A percentile compares a stretch with the other conserved stretches of the same genome.
phyloP scores from a whole-genome alignment of 1,140 invertebrate genomes.

The Bombyx mandarina region DNA sequence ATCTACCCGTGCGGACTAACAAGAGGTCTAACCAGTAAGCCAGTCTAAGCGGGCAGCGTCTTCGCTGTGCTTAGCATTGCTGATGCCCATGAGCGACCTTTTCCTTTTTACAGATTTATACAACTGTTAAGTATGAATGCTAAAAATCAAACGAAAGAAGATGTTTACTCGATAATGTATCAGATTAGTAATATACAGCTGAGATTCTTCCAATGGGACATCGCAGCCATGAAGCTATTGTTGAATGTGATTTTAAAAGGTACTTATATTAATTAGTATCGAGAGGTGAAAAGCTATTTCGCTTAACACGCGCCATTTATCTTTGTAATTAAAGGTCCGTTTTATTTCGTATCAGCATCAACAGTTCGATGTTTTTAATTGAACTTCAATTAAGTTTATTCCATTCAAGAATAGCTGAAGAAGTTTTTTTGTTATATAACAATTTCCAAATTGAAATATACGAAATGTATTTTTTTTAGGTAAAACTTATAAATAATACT shows the following conservation, averaged over 20 bases:
- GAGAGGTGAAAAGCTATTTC: too few relatives aligned
- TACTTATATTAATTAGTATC: constrained; percentile 8
- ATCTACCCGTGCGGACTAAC: too few relatives aligned
- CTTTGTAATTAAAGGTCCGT: too few relatives aligned
- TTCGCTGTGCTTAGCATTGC: not conserved
- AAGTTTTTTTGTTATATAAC: not conserved
- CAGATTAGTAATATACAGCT: constrained; percentile 38
- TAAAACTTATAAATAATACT: too few relatives aligned
- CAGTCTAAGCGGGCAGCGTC: too few relatives aligned
- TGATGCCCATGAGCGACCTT: not conserved
- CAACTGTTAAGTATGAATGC: constrained; percentile 28
- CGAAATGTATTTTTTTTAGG: not conserved
- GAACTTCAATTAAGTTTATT: too few relatives aligned
- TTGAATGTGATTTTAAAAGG: constrained; percentile 27
- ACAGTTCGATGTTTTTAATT: too few relatives aligned
- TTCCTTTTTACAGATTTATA: constrained; percentile 23
- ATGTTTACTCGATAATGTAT: constrained; percentile 35
- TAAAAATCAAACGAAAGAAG: constrained; percentile 23
- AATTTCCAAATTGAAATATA: not conserved
- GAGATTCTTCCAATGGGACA: constrained; percentile 39
- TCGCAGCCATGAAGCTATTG: constrained; percentile 21
- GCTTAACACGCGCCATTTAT: too few relatives aligned
- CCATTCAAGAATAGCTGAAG: too few relatives aligned
- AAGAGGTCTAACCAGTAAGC: too few relatives aligned
- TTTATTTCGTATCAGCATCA: too few relatives aligned